Evolutionary conservation across 2,888 invertebrate species (phyloP), one percentile per base, ranked within the genome.

Genomic region (Acrobasis repandana): DNA sequence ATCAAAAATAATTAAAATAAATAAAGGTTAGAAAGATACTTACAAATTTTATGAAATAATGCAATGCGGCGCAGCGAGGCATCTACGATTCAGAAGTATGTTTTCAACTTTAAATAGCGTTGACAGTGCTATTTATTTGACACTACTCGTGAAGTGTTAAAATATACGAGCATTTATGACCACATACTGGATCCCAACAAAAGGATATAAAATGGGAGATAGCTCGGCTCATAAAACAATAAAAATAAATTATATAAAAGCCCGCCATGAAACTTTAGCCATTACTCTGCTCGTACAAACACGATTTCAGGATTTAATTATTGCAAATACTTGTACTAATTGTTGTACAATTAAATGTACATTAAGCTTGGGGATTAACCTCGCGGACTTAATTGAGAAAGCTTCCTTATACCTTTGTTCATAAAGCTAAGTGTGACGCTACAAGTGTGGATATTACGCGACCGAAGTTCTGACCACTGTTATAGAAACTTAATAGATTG

Each of bases 171-270:
- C 8, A 14, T 33, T 33, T 33, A 69, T 68, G 68, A 46, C 71
- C 76, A 76, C 68, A 71, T 72, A 47, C 43, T 14, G n/a, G 11
- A 43, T 47, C 15, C 20, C 70, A 68, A 62, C 68, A 64, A 76
- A 77, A 73, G 77, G 80, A 76, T 82, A 83, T 88, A 86, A 88
- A 88, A 86, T 74, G 76, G 74, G 71, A 76, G 86, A 83, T 89
- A 86, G 88, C 86, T 81, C 73, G 83, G 73, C 79, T 84, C 83
- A 86, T 86, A 85, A 80, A 88, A 88, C 88, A 84, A 85, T 90
- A 90, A 90, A 90, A 90, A 88, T 88, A 90, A 89, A 90, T 90
- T 85, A 90, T 86, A 88, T 86, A 86, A 88, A 88, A 88, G 87
- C 90, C 81, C 78, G 82, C 86, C 88, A 87, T 88, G 86, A 85